Percentiles rank a stretch among this genome's conserved stretches.
Evolutionary conservation across 1,140 invertebrate genomes (phyloP).

Genomic region (Drosophila navojoa): DNA sequence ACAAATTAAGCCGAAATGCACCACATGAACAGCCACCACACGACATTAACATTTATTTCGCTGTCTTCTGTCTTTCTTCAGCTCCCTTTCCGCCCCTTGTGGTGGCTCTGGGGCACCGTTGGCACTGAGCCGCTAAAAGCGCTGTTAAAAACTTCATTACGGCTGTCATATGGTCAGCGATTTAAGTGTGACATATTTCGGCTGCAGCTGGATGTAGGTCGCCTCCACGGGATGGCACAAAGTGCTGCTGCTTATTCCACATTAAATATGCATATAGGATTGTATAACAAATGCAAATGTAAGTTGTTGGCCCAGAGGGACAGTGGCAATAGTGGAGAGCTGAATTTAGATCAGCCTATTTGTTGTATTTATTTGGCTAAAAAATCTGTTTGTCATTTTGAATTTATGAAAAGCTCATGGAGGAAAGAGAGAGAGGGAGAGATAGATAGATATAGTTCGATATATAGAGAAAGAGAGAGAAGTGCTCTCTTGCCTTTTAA

Average conservation of each 20-base stretch:
- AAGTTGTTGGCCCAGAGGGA: background rate
- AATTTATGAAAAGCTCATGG: background rate
- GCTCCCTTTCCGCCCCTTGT: background rate
- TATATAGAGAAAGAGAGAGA: too few species aligned
- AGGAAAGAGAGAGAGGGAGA: too few species aligned
- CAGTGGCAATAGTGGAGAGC: background rate
- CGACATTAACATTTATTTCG: slow-evolving; percentile 50
- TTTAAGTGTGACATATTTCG: slow-evolving; percentile 71
- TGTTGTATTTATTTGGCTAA: background rate
- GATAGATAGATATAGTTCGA: too few species aligned
- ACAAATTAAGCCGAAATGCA: slow-evolving; percentile 76
- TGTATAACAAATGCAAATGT: slow-evolving; percentile 1
- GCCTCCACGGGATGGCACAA: slow-evolving; percentile 3
- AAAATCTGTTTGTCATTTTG: background rate
- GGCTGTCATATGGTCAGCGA: slow-evolving; percentile 53
- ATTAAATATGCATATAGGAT: slow-evolving; percentile 11
- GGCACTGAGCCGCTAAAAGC: slow-evolving; percentile 69
- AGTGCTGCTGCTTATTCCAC: background rate
- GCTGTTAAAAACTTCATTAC: slow-evolving; percentile 75
- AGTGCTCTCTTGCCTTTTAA: too few species aligned
- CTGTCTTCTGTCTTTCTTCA: slow-evolving; percentile 25
- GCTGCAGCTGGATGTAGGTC: slow-evolving; percentile 49
- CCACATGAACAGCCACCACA: slow-evolving; percentile 37
- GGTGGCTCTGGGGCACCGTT: background rate
- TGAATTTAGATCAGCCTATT: background rate